These are phyloP conservation scores for Chionis minor DNA, from an alignment of 2,113 vertebrate genomes.

Conservation along the genomic window DNA sequence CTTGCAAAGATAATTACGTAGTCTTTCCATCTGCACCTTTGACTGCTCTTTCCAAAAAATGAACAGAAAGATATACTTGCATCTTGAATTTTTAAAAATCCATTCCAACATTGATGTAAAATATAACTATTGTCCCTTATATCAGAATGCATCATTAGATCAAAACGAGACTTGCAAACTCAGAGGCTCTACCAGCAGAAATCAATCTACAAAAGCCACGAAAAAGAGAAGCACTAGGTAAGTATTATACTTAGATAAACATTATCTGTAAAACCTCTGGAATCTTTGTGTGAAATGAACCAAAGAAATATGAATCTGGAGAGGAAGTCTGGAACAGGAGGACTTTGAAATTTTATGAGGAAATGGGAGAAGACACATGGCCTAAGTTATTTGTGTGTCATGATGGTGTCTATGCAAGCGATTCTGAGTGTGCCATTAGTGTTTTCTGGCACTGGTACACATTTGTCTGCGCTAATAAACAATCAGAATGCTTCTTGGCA, in stretches of 20 bases:
- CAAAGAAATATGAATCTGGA: neutral
- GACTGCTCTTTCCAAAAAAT: neutral
- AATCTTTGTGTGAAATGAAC: neutral
- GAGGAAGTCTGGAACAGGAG: neutral
- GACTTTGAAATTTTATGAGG: neutral
- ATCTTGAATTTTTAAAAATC: neutral
- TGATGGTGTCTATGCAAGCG: neutral
- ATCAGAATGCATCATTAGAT: neutral
- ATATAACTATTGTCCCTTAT: neutral
- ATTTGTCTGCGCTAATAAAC: neutral
- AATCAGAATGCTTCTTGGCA: neutral
- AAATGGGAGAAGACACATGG: fast-evolving
- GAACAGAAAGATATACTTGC: neutral
- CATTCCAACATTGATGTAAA: neutral
- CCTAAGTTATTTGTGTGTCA: neutral
- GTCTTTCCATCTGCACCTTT: neutral
- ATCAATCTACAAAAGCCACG: neutral
- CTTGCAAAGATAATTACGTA: neutral
- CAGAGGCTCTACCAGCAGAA: neutral
- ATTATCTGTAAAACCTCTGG: neutral
- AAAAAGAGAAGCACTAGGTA: neutral
- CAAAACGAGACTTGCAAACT: neutral
- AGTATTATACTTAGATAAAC: neutral
- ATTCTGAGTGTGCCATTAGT: neutral
- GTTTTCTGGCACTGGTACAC: neutral